A percentile compares a stretch with the other conserved stretches of the same genome.
Evolutionary conservation across 1,140 invertebrate species (phyloP).

Genomic region (Varroa destructor): DNA sequence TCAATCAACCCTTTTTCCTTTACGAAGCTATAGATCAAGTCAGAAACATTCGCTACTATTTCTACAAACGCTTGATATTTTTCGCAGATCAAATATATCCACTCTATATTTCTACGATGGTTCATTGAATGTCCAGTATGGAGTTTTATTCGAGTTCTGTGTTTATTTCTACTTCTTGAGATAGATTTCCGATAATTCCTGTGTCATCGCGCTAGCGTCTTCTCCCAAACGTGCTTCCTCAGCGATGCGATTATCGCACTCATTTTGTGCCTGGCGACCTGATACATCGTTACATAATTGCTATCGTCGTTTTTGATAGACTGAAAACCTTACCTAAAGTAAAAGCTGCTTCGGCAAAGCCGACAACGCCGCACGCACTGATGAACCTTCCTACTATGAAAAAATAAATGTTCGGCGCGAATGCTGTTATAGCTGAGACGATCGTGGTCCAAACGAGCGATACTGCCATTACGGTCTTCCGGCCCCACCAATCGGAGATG

Average conservation of each 20-base stretch:
- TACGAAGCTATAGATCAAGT: not conserved
- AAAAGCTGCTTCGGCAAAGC: constrained; percentile 12
- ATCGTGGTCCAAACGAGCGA: not conserved
- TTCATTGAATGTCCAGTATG: too few species aligned
- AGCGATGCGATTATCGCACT: too few species aligned
- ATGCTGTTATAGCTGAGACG: not conserved
- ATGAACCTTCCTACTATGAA: constrained; percentile 9
- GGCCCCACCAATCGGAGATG: constrained; percentile 27
- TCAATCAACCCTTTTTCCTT: not conserved
- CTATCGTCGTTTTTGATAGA: not conserved
- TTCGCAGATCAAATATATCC: too few species aligned
- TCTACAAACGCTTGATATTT: not conserved
- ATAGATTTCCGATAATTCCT: too few species aligned
- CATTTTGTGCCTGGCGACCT: too few species aligned
- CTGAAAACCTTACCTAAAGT: constrained; percentile 2
- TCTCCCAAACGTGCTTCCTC: too few species aligned
- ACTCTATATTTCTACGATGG: too few species aligned
- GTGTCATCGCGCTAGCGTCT: too few species aligned
- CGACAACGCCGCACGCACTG: not conserved
- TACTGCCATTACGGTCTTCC: not conserved
- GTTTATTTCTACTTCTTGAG: too few species aligned
- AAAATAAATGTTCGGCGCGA: not conserved
- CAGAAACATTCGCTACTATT: not conserved
- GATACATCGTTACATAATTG: too few species aligned
- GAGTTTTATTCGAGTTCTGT: too few species aligned